Percentiles rank a stretch among this genome's conserved stretches.
phyloP scores from a whole-genome alignment of 2,113 vertebrate genomes.

The Chelonoidis abingdonii region DNA sequence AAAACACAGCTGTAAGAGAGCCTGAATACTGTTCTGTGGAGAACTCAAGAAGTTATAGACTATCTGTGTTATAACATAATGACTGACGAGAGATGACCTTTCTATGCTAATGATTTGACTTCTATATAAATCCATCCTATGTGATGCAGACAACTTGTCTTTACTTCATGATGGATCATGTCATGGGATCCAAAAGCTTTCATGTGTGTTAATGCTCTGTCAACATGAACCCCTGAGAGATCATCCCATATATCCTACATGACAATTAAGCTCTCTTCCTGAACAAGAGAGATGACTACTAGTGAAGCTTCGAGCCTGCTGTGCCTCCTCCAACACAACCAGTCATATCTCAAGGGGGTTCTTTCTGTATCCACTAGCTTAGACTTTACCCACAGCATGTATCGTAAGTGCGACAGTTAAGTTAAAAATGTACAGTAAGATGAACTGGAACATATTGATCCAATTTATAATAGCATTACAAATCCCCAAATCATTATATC shows the following conservation, averaged over 20 bases:
- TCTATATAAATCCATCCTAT: slow-evolving; percentile 59
- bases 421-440: slow-evolving; percentile 67
- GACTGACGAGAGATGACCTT: slow-evolving; percentile 71
- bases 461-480: slow-evolving; percentile 65
- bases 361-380: neutral
- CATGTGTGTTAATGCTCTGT: slow-evolving; percentile 69
- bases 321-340: neutral
- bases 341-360: slow-evolving; percentile 1
- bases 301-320: neutral
- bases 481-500: slow-evolving; percentile 71
- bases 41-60: slow-evolving; percentile 58
- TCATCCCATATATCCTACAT: slow-evolving; percentile 36
- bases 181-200: slow-evolving; percentile 68
- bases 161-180: slow-evolving; percentile 65
- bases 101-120: slow-evolving; percentile 69
- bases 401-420: neutral
- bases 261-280: slow-evolving; percentile 57
- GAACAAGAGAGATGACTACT: slow-evolving; percentile 22
- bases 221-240: slow-evolving; percentile 68
- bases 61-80: slow-evolving; percentile 52
- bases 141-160: slow-evolving; percentile 59
- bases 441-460: slow-evolving; percentile 75
- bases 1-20: slow-evolving; percentile 17
- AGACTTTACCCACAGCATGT: neutral
- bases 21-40: slow-evolving; percentile 48